phyloP scores from a whole-genome alignment of 2,113 vertebrate species.

The Nymphicus hollandicus region DNA sequence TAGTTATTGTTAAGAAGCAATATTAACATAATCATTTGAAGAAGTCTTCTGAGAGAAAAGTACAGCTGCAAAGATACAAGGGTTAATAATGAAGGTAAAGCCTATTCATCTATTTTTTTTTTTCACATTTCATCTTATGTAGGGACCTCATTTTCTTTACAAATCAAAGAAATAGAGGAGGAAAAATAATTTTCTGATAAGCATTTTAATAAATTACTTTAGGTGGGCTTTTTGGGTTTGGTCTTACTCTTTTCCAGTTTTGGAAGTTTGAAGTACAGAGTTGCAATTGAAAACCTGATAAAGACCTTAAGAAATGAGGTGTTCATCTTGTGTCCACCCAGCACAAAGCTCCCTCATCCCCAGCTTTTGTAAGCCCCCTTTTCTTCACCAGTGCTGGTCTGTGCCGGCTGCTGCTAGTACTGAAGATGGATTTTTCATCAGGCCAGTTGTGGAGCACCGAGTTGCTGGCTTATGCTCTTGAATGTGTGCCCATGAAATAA shows the following conservation, averaged over 20 bases:
- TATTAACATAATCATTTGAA: not conserved
- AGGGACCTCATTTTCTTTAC: not conserved
- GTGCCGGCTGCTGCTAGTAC: rapidly evolving
- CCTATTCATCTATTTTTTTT: not conserved
- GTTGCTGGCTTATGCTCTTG: not conserved
- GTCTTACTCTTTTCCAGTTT: not conserved
- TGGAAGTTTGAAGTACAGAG: not conserved
- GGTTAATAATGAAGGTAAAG: not conserved
- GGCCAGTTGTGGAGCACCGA: not conserved
- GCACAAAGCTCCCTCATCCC: not conserved
- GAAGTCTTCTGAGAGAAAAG: not conserved
- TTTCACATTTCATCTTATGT: not conserved
- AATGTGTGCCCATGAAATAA: rapidly evolving
- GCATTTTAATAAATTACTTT: not conserved
- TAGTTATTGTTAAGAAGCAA: not conserved
- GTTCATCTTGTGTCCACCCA: not conserved
- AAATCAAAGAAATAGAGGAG: not conserved
- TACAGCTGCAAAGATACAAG: not conserved
- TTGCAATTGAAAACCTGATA: not conserved
- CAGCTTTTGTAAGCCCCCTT: rapidly evolving
- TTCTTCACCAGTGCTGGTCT: not conserved
- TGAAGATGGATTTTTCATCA: not conserved
- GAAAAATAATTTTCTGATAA: not conserved
- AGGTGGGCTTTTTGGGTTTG: not conserved
- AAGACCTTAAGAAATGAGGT: not conserved